These are phyloP conservation scores for Acleris holmiana DNA, from an alignment of 2,888 invertebrate species.

Conservation along the genomic window DNA sequence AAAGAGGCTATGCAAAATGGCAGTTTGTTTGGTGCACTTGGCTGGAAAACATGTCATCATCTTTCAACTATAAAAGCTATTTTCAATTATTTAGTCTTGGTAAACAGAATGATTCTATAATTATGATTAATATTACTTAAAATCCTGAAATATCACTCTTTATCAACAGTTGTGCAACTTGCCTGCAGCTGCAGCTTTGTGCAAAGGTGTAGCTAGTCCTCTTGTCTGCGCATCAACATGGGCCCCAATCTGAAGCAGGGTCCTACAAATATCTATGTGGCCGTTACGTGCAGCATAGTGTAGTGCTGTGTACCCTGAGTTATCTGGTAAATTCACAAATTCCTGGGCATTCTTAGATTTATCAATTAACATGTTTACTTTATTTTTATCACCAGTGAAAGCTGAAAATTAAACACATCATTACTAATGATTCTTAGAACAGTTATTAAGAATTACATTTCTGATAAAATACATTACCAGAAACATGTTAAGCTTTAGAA, in stretches of 20 bases:
- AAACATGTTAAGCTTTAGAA: too few species aligned
- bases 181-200: conserved; percentile 92
- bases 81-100: too few species aligned
- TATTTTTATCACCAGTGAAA: conserved; percentile 88
- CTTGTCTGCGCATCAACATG: conserved; percentile 90
- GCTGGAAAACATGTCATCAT: too few species aligned
- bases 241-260: conserved; percentile 88
- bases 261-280: conserved; percentile 87
- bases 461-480: too few species aligned
- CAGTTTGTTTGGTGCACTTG: too few species aligned
- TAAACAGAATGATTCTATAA: too few species aligned
- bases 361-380: conserved; percentile 84
- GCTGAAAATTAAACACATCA: conserved; percentile 76
- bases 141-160: too few species aligned
- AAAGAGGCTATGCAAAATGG: too few species aligned
- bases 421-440: too few species aligned
- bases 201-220: conserved; percentile 91
- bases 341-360: conserved; percentile 73
- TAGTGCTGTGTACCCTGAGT: conserved; percentile 93
- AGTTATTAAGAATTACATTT: too few species aligned
- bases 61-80: too few species aligned
- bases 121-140: too few species aligned
- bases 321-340: conserved; percentile 86
- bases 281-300: conserved; percentile 96
- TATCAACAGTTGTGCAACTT: conserved; percentile 37